Percentiles rank a stretch among this genome's conserved stretches.
These are phyloP conservation scores for Sphaerophoria rueppellii DNA, from an alignment of 2,888 invertebrate species.

Conservation along the genomic window DNA sequence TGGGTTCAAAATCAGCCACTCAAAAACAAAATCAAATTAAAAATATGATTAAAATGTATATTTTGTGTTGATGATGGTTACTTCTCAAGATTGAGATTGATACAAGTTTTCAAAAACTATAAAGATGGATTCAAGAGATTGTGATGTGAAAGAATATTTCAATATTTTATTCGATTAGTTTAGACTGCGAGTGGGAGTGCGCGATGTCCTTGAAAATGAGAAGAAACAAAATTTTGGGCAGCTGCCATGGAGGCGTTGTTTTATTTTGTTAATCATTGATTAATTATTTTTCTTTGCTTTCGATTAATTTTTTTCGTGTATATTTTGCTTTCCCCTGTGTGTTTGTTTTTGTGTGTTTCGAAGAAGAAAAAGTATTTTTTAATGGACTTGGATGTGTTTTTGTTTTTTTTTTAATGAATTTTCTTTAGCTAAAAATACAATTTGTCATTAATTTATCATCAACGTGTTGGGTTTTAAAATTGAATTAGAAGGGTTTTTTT, in stretches of 20 bases:
- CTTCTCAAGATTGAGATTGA: conserved; percentile 15
- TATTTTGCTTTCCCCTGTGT: not conserved
- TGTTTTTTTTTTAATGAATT: not conserved
- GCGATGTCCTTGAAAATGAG: conserved; percentile 51
- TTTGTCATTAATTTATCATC: conserved; percentile 2
- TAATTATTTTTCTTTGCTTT: conserved; percentile 26
- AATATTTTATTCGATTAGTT: conserved; percentile 34
- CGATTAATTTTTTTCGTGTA: conserved; percentile 27
- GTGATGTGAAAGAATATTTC: conserved; percentile 2
- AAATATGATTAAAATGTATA: conserved; percentile 8
- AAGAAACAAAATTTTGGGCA: conserved; percentile 4
- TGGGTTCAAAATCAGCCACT: conserved; percentile 21
- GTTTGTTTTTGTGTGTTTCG: not conserved
- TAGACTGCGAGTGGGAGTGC: conserved; percentile 19
- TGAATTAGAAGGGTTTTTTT: too few relatives aligned
- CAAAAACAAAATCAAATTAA: conserved; percentile 25
- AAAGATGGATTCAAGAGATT: not conserved
- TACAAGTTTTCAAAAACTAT: conserved; percentile 22
- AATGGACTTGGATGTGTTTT: conserved; percentile 25
- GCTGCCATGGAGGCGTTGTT: conserved; percentile 34
- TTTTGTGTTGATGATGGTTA: conserved; percentile 25
- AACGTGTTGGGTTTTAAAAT: not conserved
- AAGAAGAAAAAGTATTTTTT: conserved; percentile 34
- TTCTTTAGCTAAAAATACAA: not conserved
- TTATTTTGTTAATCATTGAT: conserved; percentile 27